Percentiles rank a stretch among this genome's conserved stretches.
Evolutionary conservation across 2,888 invertebrate species (phyloP).

Genomic region (Drosophila kuntzei): DNA sequence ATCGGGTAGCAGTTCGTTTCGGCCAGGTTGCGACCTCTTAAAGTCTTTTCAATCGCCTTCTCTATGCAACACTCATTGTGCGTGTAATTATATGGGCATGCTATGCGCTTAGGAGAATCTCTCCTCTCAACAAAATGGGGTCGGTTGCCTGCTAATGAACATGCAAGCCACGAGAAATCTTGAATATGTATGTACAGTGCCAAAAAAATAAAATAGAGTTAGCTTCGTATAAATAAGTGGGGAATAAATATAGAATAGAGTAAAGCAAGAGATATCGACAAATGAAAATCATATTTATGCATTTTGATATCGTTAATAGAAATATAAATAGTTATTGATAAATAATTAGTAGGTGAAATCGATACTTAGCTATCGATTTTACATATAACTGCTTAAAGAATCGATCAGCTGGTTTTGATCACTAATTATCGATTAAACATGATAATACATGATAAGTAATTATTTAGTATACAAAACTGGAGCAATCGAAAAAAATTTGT

Average conservation of each 20-base stretch:
- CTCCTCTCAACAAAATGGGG: slow-evolving; percentile 39
- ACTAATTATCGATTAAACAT: not conserved
- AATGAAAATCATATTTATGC: not conserved
- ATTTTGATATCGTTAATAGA: not conserved
- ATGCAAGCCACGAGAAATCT: slow-evolving; percentile 46
- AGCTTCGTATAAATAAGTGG: not conserved
- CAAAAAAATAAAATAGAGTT: not conserved
- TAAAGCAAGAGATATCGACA: not conserved
- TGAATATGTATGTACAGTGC: slow-evolving; percentile 12
- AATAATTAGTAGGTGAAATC: not conserved
- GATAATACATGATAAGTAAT: no score
- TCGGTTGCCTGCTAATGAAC: slow-evolving; percentile 49
- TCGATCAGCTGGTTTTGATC: not conserved
- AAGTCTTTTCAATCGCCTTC: slow-evolving; percentile 30
- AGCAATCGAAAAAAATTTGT: no score
- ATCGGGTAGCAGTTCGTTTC: slow-evolving; percentile 14
- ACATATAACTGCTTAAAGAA: no score
- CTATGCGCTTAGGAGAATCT: slow-evolving; percentile 42
- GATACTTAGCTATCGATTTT: not conserved
- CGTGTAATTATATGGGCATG: slow-evolving; percentile 74
- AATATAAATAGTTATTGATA: not conserved
- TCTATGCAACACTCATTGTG: slow-evolving; percentile 44
- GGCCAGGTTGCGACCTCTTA: slow-evolving; percentile 55
- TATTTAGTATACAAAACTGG: no score
- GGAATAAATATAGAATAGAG: not conserved